Base-by-base conservation (phyloP, 2,113 vertebrate genomes). In the Gobio gobio region DNA sequence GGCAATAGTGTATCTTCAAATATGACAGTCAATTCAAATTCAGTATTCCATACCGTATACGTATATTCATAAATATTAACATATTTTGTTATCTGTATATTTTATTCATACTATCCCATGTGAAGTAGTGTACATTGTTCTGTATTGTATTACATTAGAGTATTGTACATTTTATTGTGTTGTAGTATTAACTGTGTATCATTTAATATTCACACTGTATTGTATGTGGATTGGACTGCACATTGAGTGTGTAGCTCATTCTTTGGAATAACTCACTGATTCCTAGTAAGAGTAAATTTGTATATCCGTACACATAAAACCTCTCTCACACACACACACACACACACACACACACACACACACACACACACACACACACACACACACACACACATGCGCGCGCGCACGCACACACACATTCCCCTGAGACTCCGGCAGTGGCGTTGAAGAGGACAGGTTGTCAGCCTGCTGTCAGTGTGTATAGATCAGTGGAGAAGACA, bases 241-340 rank as follows among this genome's bases (percentile, higher is more conserved):
- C 26, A 13, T 36, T 5, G 5, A 33, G 43, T 33, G 24, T 66
- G 59, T 45, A 16, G 40, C 22, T 81, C 20, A 16, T 54, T 76
- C 78, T 59, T 66, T 66, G 61, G 24, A 81, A 81, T 16, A 29
- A 66, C 43, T 51, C 45, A 49, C 45, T 68, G 59, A 68, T 68
- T 81, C 26, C 18, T 66, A 92, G 91, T 91, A 83, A 89, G 88
- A 88, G 84, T 83, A 73, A 58, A 73, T 77, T 47, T 81, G 78
- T 81, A 66, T 80, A 85, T 74, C 54, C 16, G 20, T 59, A 36
- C 68, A 47, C 54, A 47, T 59, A 36, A 78, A 72, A 59, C 16
- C 36, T n/a, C 82, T 26, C 82, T 43, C 45, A 40, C 58, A 54
- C 59, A 58, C 45, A 16, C 33, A 40, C 74, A 16, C 59, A 45